Conservation (phyloP, 2,113 vertebrate genomes). For the Ptyas mucosa region DNA sequence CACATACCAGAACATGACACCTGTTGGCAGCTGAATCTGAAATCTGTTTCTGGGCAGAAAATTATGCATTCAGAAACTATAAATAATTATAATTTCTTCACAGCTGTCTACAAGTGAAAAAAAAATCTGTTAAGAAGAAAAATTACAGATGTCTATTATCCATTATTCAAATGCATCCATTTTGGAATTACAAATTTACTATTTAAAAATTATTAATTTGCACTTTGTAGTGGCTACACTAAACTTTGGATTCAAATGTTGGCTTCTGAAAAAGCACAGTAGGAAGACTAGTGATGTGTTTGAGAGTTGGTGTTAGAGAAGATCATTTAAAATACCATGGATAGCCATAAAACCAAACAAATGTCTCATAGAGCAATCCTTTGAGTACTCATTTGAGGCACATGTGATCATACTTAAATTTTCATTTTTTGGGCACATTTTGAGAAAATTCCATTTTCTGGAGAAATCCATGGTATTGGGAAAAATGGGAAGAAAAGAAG, state of each 20-base stretch:
- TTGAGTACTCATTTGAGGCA: not conserved
- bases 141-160: conserved; percentile 63
- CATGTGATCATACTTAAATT: not conserved
- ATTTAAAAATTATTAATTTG: conserved; percentile 71
- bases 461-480: not conserved
- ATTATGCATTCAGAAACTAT: conserved; percentile 65
- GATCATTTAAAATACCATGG: not conserved
- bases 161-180: conserved; percentile 57
- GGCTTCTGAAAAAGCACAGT: not conserved
- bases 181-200: conserved; percentile 65
- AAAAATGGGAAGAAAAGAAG: not conserved
- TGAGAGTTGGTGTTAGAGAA: not conserved
- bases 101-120: conserved; percentile 68
- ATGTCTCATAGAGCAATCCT: not conserved
- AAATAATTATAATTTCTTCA: conserved; percentile 64
- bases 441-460: not conserved
- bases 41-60: conserved; percentile 64
- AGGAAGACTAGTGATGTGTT: not conserved
- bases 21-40: conserved; percentile 62
- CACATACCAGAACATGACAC: conserved; percentile 58
- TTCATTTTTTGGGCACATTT: not conserved
- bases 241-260: not conserved
- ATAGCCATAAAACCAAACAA: not conserved
- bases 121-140: conserved; percentile 64
- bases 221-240: conserved; percentile 51